Percentiles rank a stretch among this genome's conserved stretches.
These are phyloP conservation scores for Limnephilus auricula DNA, from an alignment of 2,888 invertebrate genomes.

Conservation along the genomic window DNA sequence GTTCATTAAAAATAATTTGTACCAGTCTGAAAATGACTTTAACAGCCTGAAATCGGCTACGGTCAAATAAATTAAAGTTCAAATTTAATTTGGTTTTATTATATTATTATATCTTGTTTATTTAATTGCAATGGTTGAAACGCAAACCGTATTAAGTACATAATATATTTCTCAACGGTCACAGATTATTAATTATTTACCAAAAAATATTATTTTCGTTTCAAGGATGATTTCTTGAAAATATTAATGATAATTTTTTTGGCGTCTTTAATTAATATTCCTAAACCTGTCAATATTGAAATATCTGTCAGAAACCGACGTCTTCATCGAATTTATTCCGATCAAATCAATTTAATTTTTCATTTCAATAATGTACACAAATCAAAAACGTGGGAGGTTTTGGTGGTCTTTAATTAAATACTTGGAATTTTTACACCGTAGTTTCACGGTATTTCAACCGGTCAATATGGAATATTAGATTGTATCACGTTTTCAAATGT, in stretches of 20 bases:
- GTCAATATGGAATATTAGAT: background rate
- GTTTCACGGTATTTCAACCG: background rate
- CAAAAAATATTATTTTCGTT: background rate
- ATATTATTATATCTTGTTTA: background rate
- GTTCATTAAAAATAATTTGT: too few relatives aligned
- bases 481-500: too few relatives aligned
- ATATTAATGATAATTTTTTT: background rate
- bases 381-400: background rate
- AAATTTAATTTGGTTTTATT: too few relatives aligned
- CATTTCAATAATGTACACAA: background rate
- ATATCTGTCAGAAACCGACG: background rate
- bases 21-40: too few relatives aligned
- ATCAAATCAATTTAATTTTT: background rate
- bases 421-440: background rate
- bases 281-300: background rate
- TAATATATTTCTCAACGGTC: background rate
- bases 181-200: background rate
- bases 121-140: background rate
- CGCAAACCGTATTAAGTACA: background rate
- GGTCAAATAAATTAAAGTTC: too few relatives aligned
- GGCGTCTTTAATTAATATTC: background rate
- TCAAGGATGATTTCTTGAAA: background rate
- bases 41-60: too few relatives aligned
- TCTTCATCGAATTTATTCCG: background rate
- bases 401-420: background rate